A percentile compares a stretch with the other conserved stretches of the same genome.
Conservation (phyloP, 2,113 vertebrate genomes). For the Suricata suricatta region DNA sequence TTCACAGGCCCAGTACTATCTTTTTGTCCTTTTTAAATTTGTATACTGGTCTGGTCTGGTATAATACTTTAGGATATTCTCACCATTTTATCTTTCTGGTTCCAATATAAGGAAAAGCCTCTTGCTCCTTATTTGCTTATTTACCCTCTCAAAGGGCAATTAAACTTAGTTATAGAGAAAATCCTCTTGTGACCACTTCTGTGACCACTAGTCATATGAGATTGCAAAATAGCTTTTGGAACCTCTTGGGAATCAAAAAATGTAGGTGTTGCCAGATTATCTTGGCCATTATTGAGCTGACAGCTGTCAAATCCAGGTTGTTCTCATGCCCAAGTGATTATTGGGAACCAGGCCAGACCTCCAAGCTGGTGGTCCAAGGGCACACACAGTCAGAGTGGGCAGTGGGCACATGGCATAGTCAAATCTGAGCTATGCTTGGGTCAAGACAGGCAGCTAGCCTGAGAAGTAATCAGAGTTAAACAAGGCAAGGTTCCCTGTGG, state of each 20-base stretch:
- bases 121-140: neutral
- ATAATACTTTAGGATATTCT: neutral
- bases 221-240: neutral
- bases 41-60: neutral
- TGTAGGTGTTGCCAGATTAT: slow-evolving; percentile 49
- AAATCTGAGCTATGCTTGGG: neutral
- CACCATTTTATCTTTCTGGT: neutral
- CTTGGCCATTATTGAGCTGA: slow-evolving; percentile 53
- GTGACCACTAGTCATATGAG: neutral
- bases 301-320: slow-evolving; percentile 69
- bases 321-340: slow-evolving; percentile 47
- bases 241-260: slow-evolving; percentile 28
- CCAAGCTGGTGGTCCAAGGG: slow-evolving; percentile 45
- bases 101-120: neutral
- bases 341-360: slow-evolving; percentile 54
- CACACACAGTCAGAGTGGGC: neutral
- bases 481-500: neutral
- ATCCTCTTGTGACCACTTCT: neutral
- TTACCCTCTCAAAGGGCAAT: neutral
- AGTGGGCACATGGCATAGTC: neutral
- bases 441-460: neutral
- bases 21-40: neutral
- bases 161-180: neutral
- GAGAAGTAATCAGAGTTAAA: neutral
- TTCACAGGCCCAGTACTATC: neutral